Evolutionary conservation across 1,140 invertebrate genomes (phyloP).

Genomic region (Drosophila bifasciata): DNA sequence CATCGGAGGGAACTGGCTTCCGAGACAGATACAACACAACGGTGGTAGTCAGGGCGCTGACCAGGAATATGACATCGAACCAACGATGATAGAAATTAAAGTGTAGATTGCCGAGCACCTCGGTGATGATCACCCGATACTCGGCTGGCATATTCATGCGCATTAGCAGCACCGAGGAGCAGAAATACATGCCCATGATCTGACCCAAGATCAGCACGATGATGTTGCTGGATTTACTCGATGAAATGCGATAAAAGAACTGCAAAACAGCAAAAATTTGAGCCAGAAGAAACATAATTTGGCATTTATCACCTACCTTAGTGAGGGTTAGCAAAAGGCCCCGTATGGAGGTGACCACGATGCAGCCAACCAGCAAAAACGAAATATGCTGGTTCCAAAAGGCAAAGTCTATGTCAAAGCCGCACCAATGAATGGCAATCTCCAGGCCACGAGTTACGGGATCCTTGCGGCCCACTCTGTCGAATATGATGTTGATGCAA

Average conservation of each 20-base stretch:
- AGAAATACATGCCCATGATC: conserved; percentile 99
- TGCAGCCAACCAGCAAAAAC: conserved; percentile 98
- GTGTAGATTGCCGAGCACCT: conserved; percentile 98
- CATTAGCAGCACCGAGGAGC: conserved; percentile 98
- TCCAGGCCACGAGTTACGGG: conserved; percentile 98
- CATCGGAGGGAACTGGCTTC: conserved; percentile 70
- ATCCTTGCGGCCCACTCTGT: conserved; percentile 99
- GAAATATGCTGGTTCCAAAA: conserved; percentile 99
- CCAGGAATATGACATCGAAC: conserved; percentile 99
- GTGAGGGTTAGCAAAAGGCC: conserved; percentile 98
- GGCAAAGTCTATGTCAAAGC: conserved; percentile 97
- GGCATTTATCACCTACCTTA: conserved; percentile 88
- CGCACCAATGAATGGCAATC: conserved; percentile 98
- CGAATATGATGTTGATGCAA: conserved; percentile 99
- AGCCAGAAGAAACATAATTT: background rate
- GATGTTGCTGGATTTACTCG: conserved; percentile 99
- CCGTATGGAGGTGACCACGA: conserved; percentile 98
- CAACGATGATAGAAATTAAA: conserved; percentile 99
- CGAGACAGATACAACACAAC: conserved; percentile 92
- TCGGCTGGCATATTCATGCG: conserved; percentile 99
- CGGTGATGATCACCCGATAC: conserved; percentile 98
- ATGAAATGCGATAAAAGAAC: conserved; percentile 99
- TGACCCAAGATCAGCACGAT: conserved; percentile 98
- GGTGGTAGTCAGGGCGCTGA: conserved; percentile 98
- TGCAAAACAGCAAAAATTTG: conserved; percentile 81